Base-by-base conservation (phyloP, 2,888 invertebrate species). In the Cephus runcator region DNA sequence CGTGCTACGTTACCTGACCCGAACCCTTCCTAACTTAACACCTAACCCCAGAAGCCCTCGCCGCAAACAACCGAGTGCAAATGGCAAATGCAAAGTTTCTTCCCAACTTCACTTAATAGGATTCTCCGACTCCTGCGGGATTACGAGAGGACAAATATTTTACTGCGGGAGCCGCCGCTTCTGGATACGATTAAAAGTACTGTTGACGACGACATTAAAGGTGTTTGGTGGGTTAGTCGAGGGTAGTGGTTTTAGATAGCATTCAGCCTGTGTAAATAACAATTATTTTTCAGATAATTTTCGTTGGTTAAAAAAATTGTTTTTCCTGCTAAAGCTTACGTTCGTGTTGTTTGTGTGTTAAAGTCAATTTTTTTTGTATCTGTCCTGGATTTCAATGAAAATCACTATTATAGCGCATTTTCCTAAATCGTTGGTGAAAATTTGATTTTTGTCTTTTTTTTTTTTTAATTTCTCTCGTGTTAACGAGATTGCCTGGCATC, bases 81-180 rank as follows among this genome's bases (percentile, higher is more conserved):
- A 75, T 11, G 73, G 79, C 69, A 76, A 76, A 75, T 12, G 69
- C 71, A 73, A 79, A 79, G 69, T 79, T 79, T 75, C 75, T 78
- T 75, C 69, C 75, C 73, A 34, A 33, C 71, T 33, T 71, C 15
- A 75, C 73, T 73, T 76, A 78, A 79, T 79, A 76, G 77, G 77
- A 79, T 79, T 79, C 77, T 74, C 75, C 23, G 77, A 40, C 77
- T 71, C 34, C 15, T 75, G 73, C 69, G 68, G 69, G 75, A 79
- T 77, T 79, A 77, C 75, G 75, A 35, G 68, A 77, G 73, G 77
- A 69, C 69, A 75, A 77, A 77, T 79, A 77, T 77, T 77, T 77
- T 73, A 79, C 71, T 71, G 40, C 69, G 69, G 69, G 15, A 40
- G 40, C 1, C 23, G 9, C 40, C 15, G 40, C 40, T 56, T 56